phyloP scores from a whole-genome alignment of 2,113 vertebrate genomes.

The Pygoscelis adeliae region DNA sequence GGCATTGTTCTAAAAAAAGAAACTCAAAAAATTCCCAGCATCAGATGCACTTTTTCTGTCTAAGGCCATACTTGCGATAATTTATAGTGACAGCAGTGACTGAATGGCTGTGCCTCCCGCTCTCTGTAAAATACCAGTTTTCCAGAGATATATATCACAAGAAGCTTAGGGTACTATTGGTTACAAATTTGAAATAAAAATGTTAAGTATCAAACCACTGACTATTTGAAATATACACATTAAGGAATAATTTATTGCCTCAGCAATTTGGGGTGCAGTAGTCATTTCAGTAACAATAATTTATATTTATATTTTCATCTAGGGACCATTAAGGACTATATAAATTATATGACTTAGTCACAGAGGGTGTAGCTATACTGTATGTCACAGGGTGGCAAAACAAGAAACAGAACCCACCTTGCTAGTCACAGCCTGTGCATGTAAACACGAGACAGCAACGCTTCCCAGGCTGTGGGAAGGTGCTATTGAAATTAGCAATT shows the following conservation, averaged over 20 bases:
- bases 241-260: conserved; percentile 21
- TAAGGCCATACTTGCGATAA: background rate
- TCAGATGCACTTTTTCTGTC: conserved; percentile 43
- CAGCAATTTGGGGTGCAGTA: background rate
- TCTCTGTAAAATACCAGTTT: conserved; percentile 9
- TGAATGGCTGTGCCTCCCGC: background rate
- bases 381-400: background rate
- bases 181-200: background rate
- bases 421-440: background rate
- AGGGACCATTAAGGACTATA: background rate
- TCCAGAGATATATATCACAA: background rate
- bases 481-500: background rate
- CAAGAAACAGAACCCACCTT: background rate
- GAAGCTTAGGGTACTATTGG: background rate
- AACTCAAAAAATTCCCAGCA: background rate
- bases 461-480: background rate
- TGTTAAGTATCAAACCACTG: background rate
- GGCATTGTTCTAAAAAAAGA: conserved; percentile 35
- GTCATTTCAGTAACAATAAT: background rate
- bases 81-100: conserved; percentile 39
- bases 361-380: background rate
- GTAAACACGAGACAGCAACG: background rate
- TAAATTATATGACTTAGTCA: background rate
- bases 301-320: background rate
- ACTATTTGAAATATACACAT: background rate